Percentiles rank a stretch among this genome's conserved stretches.
Conservation (phyloP, 2,888 invertebrate species). For the Pasiphila rectangulata region DNA sequence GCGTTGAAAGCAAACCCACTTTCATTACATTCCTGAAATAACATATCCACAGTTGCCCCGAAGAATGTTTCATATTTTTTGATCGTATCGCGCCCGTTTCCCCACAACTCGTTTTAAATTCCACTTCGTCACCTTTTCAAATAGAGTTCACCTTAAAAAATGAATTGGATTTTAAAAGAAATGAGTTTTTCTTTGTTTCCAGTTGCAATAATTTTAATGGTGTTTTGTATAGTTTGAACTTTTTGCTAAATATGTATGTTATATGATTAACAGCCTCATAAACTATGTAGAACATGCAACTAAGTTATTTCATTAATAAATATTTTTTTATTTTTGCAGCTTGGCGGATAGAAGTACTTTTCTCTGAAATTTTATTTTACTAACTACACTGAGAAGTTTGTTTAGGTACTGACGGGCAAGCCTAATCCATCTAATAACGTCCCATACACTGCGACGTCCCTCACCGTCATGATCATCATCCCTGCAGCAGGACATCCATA, state of each 20-base stretch:
- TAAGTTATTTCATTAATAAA: too few species aligned
- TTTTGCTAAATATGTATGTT: background rate
- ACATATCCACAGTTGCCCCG: background rate
- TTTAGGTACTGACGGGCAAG: too few species aligned
- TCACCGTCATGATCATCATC: too few species aligned
- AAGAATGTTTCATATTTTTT: constrained; percentile 13
- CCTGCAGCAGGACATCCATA: too few species aligned
- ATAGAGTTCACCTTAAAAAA: constrained; percentile 16
- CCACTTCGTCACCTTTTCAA: constrained; percentile 28
- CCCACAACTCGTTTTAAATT: constrained; percentile 23
- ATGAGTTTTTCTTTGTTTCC: constrained; percentile 14
- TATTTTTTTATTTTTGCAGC: too few species aligned
- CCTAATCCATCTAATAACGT: too few species aligned
- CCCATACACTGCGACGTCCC: too few species aligned
- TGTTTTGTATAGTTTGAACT: background rate
- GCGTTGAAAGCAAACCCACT: background rate
- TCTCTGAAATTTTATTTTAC: too few species aligned
- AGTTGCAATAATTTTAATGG: constrained; percentile 14
- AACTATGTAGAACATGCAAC: too few species aligned
- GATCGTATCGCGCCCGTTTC: constrained; percentile 18
- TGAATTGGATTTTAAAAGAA: constrained; percentile 21
- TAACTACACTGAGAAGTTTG: too few species aligned
- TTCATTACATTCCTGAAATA: constrained; percentile 7
- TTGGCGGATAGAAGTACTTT: too few species aligned
- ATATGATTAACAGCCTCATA: too few species aligned